Conservation (phyloP, 2,888 invertebrate genomes). For the Iphiclides podalirius region DNA sequence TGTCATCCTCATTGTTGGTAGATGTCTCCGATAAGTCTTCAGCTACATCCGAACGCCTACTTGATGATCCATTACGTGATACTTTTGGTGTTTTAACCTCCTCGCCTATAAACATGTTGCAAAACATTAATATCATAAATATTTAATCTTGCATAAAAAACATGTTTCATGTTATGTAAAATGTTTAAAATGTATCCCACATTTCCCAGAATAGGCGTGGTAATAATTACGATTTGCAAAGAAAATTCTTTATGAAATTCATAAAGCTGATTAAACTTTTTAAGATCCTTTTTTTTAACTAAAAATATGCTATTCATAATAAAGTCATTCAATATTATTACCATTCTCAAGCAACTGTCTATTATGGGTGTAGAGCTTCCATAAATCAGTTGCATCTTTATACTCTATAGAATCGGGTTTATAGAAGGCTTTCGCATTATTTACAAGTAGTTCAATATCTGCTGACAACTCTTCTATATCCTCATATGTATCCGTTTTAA, state of each 20-base stretch:
- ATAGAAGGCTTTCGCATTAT: conserved; percentile 97
- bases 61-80: conserved; percentile 66
- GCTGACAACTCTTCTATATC: conserved; percentile 94
- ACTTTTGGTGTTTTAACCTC: conserved; percentile 64
- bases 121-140: too few species aligned
- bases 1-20: conserved; percentile 86
- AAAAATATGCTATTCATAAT: too few species aligned
- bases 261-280: too few species aligned
- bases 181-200: background rate
- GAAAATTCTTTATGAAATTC: too few species aligned
- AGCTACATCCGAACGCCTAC: conserved; percentile 78
- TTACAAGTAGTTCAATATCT: conserved; percentile 94
- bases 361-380: conserved; percentile 87
- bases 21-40: conserved; percentile 86
- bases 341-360: conserved; percentile 66
- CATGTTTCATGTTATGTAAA: background rate
- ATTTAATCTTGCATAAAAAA: too few species aligned
- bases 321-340: too few species aligned
- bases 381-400: conserved; percentile 92
- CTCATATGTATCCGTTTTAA: conserved; percentile 98
- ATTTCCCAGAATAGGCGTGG: too few species aligned
- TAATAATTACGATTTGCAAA: too few species aligned
- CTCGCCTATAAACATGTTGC: conserved; percentile 47
- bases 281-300: too few species aligned
- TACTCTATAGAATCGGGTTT: conserved; percentile 92